A percentile compares a stretch with the other conserved stretches of the same genome.
Conservation (phyloP, 1,140 invertebrate species). For the Archivesica marissinica region DNA sequence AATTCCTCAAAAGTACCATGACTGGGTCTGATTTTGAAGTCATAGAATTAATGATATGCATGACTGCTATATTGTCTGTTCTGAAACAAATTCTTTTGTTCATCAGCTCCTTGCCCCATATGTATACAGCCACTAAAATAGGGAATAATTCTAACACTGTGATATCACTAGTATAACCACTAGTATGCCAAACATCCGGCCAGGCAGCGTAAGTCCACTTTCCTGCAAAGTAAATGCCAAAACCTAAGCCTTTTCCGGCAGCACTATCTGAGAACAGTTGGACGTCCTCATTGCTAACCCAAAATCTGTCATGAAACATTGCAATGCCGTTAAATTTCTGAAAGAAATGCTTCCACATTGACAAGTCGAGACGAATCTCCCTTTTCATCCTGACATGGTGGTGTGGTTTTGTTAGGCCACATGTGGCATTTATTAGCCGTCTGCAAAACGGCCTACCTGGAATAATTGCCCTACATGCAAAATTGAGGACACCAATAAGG, state of each 20-base stretch:
- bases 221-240: background rate
- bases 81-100: slow-evolving; percentile 15
- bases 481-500: slow-evolving; percentile 61
- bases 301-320: slow-evolving; percentile 46
- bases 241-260: background rate
- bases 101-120: background rate
- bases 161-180: slow-evolving; percentile 12
- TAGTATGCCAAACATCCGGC: background rate
- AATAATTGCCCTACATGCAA: slow-evolving; percentile 48
- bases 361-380: slow-evolving; percentile 48
- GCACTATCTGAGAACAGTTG: no score
- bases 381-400: slow-evolving; percentile 48
- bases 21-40: background rate
- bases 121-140: background rate
- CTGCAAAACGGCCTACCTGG: slow-evolving; percentile 48
- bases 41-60: slow-evolving; percentile 6
- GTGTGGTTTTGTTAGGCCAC: slow-evolving; percentile 46
- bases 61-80: slow-evolving; percentile 15
- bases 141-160: slow-evolving; percentile 27
- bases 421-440: slow-evolving; percentile 15
- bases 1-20: background rate
- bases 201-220: background rate
- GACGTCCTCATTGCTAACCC: slow-evolving; percentile 29
- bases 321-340: slow-evolving; percentile 53
- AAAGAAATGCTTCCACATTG: slow-evolving; percentile 61